These are phyloP conservation scores for Calephelis nemesis DNA, from an alignment of 1,140 invertebrate genomes.

Conservation along the genomic window DNA sequence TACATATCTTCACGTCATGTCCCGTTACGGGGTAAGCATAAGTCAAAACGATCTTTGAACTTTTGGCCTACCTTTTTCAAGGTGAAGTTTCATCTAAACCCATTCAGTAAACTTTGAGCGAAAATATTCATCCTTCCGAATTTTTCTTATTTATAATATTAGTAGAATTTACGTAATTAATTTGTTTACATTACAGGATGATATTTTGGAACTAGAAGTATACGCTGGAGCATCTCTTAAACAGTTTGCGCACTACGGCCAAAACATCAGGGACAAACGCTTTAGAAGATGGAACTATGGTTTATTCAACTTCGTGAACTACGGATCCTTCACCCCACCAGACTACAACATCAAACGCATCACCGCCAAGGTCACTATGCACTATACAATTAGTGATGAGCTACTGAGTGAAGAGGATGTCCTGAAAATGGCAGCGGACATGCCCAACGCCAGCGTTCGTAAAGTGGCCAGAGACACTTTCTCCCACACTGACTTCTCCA, in stretches of 20 bases:
- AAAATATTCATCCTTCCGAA: no score
- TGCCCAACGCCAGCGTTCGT: constrained; percentile 27
- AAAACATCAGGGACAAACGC: constrained; percentile 51
- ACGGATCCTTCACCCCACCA: constrained; percentile 36
- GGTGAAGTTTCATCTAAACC: no score
- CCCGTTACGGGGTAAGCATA: no score
- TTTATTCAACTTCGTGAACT: constrained; percentile 34
- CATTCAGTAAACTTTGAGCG: no score
- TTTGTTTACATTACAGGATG: constrained; percentile 21
- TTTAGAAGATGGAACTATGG: constrained; percentile 54
- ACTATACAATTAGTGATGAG: constrained; percentile 27
- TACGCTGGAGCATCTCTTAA: constrained; percentile 47
- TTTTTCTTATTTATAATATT: no score
- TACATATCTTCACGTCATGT: no score
- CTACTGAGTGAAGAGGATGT: constrained; percentile 25
- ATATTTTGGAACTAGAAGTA: constrained; percentile 19
- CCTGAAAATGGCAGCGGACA: constrained; percentile 25
- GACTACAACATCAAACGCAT: constrained; percentile 26
- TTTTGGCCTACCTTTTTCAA: no score
- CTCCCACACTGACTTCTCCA: constrained; percentile 30
- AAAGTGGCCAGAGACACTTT: constrained; percentile 28
- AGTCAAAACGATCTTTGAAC: no score
- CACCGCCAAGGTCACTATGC: constrained; percentile 24
- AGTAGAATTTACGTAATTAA: not conserved
- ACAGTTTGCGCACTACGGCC: constrained; percentile 54